These are phyloP conservation scores for Elaphurus davidianus DNA, from an alignment of 2,113 vertebrate species.

Conservation along the genomic window DNA sequence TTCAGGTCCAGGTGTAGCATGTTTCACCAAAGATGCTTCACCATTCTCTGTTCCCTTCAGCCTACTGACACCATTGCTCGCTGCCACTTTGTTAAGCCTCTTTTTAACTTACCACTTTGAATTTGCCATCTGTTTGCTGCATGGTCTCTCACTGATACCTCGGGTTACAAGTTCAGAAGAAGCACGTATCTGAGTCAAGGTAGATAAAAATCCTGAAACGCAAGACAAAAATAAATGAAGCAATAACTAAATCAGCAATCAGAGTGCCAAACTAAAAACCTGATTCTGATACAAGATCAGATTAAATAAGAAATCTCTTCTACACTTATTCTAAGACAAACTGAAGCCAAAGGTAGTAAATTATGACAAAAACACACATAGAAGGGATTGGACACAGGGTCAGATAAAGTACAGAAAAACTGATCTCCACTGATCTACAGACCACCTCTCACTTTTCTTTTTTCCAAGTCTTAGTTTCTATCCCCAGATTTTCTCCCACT, in stretches of 20 bases:
- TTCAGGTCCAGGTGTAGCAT: neutral
- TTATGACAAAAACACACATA: neutral
- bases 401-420: neutral
- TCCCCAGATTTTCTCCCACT: neutral
- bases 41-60: neutral
- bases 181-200: neutral
- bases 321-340: neutral
- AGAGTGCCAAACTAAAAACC: neutral
- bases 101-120: neutral
- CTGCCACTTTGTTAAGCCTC: neutral
- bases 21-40: neutral
- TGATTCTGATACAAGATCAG: neutral
- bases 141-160: neutral
- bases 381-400: neutral
- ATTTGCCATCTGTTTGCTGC: neutral
- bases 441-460: too few relatives aligned
- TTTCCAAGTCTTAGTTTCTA: neutral
- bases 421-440: neutral
- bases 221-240: neutral
- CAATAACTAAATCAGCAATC: neutral
- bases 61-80: neutral
- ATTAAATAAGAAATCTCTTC: neutral
- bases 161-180: neutral
- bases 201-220: neutral
- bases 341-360: neutral